phyloP scores from a whole-genome alignment of 2,888 invertebrate species.

The Hylaea fasciaria region DNA sequence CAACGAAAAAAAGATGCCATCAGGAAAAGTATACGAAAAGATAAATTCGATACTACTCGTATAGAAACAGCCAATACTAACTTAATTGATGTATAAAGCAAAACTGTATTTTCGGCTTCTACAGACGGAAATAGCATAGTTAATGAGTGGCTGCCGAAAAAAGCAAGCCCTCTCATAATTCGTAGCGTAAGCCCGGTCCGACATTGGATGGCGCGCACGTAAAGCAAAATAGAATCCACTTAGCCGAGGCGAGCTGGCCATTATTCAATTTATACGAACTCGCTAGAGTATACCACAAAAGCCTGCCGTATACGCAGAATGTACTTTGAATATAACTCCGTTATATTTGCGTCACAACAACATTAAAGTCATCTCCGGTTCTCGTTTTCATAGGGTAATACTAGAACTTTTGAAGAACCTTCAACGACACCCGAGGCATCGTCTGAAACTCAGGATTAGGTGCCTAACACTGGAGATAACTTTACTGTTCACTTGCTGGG shows the following conservation, averaged over 20 bases:
- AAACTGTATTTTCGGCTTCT: not conserved
- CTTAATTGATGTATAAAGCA: not conserved
- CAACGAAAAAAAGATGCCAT: too few relatives aligned
- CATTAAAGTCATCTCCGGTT: constrained; percentile 25
- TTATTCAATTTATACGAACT: constrained; percentile 77
- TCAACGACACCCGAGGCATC: not conserved
- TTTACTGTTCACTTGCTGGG: too few relatives aligned
- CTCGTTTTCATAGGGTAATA: constrained; percentile 9
- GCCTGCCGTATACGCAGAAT: constrained; percentile 51
- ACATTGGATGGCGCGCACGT: constrained; percentile 59
- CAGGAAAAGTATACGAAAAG: too few relatives aligned
- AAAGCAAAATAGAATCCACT: constrained; percentile 76
- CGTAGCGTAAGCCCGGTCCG: constrained; percentile 50
- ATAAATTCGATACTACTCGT: not conserved
- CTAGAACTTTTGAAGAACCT: too few relatives aligned
- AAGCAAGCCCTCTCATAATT: constrained; percentile 49
- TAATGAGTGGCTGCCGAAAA: constrained; percentile 46
- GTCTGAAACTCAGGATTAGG: too few relatives aligned
- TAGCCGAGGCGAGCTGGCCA: constrained; percentile 69
- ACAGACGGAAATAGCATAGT: constrained; percentile 38
- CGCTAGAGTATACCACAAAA: constrained; percentile 55
- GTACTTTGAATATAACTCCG: constrained; percentile 40
- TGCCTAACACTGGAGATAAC: too few relatives aligned
- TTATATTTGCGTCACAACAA: constrained; percentile 28
- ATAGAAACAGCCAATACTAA: too few relatives aligned